Percentiles rank a stretch among this genome's conserved stretches.
Conservation (phyloP, 2,888 invertebrate species). For the Oxyteleia sp. region DNA sequence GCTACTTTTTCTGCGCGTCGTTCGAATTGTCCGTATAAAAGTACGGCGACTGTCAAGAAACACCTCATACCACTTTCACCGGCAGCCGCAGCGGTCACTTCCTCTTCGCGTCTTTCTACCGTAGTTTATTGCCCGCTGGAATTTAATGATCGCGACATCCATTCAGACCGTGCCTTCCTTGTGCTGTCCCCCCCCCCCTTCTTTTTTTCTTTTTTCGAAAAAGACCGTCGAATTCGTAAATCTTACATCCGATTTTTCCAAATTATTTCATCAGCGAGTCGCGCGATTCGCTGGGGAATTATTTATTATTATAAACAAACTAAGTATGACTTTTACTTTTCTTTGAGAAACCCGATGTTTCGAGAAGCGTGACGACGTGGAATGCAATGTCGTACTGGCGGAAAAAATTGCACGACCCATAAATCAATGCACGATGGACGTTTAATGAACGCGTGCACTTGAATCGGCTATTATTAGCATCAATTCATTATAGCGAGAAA, state of each 20-base stretch:
- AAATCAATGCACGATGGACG: constrained; percentile 36
- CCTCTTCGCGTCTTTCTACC: constrained; percentile 78
- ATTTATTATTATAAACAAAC: constrained; percentile 28
- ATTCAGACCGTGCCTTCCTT: constrained; percentile 63
- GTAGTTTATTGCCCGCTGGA: constrained; percentile 72
- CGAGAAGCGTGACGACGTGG: constrained; percentile 47
- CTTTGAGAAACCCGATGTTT: constrained; percentile 46
- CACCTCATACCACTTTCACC: constrained; percentile 82
- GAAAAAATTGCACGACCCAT: constrained; percentile 55
- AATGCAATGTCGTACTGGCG: constrained; percentile 45
- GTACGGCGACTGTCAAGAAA: constrained; percentile 60
- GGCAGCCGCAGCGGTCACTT: constrained; percentile 77
- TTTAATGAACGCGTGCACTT: constrained; percentile 42
- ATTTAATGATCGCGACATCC: constrained; percentile 73
- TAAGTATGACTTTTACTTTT: constrained; percentile 47
- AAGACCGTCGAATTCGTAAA: constrained; percentile 22
- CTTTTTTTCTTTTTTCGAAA: too few species aligned
- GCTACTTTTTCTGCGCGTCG: constrained; percentile 62
- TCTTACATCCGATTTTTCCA: constrained; percentile 18
- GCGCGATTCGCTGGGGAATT: not conserved
- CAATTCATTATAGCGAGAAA: constrained; percentile 33
- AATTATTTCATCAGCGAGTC: constrained; percentile 3
- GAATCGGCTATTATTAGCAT: constrained; percentile 13
- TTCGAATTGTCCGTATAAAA: constrained; percentile 65
- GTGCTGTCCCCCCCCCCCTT: constrained; percentile 26